Percentiles rank a stretch among this genome's conserved stretches.
phyloP scores from a whole-genome alignment of 1,140 invertebrate genomes.

The Zophobas morio region DNA sequence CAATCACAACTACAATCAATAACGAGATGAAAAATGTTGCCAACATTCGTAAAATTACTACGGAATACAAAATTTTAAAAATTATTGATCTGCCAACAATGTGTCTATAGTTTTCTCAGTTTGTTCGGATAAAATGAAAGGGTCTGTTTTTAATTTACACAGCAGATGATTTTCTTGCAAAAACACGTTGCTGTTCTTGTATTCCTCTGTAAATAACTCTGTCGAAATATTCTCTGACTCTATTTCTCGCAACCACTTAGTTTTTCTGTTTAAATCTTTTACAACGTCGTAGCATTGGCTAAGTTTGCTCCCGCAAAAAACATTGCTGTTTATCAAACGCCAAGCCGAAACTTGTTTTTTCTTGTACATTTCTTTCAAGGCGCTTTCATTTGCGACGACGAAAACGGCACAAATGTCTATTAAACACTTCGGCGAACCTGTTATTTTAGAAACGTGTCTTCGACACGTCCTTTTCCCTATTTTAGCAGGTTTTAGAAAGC shows the following conservation, averaged over 20 bases:
- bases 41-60: constrained; percentile 46
- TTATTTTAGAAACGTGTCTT: constrained; percentile 3
- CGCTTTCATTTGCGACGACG: constrained; percentile 55
- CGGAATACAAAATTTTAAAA: constrained; percentile 34
- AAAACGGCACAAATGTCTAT: constrained; percentile 58
- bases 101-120: constrained; percentile 42
- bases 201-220: constrained; percentile 57
- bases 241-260: constrained; percentile 59
- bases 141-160: constrained; percentile 55
- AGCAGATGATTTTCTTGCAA: constrained; percentile 56
- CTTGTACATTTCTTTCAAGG: constrained; percentile 54
- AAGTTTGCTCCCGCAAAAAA: constrained; percentile 41
- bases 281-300: constrained; percentile 57
- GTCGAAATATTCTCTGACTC: constrained; percentile 58
- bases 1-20: constrained; percentile 66
- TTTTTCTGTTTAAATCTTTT: constrained; percentile 62
- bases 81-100: constrained; percentile 27
- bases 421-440: constrained; percentile 38
- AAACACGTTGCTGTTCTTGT: constrained; percentile 59
- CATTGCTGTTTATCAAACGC: constrained; percentile 57
- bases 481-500: constrained; percentile 19
- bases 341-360: constrained; percentile 58
- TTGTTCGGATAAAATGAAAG: constrained; percentile 50
- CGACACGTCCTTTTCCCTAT: background rate
- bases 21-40: constrained; percentile 51